phyloP scores from a whole-genome alignment of 2,888 invertebrate genomes.

The Pseudococcus viburni region DNA sequence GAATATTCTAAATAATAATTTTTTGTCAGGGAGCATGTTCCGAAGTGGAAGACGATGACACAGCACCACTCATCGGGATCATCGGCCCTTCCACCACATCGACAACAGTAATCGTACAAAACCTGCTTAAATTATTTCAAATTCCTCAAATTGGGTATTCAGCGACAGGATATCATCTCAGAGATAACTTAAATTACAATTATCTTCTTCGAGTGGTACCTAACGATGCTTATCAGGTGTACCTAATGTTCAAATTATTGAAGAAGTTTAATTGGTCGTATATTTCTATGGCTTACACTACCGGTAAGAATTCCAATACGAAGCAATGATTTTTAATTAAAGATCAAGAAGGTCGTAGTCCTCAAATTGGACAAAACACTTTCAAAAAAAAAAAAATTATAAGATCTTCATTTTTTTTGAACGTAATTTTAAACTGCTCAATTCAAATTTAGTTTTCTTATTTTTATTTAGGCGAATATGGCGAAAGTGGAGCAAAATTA shows the following conservation, averaged over 20 bases:
- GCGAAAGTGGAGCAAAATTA: conserved; percentile 82
- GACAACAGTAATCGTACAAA: conserved; percentile 82
- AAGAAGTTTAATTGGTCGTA: conserved; percentile 83
- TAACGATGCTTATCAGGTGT: conserved; percentile 83
- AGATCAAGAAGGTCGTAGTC: neutral
- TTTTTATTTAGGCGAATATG: conserved; percentile 79
- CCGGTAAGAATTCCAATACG: conserved; percentile 74
- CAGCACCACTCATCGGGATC: conserved; percentile 71
- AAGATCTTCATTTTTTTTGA: neutral
- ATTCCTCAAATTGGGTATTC: conserved; percentile 83
- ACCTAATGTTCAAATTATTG: conserved; percentile 80
- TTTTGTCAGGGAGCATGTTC: neutral
- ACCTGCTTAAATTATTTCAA: conserved; percentile 79
- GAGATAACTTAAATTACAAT: conserved; percentile 82
- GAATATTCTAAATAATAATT: too few species aligned
- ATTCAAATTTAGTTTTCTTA: too few species aligned
- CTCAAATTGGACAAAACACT: too few species aligned
- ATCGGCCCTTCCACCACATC: conserved; percentile 83
- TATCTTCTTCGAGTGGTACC: conserved; percentile 86
- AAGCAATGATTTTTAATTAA: neutral
- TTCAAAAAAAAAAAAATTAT: too few species aligned
- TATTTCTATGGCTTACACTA: conserved; percentile 82
- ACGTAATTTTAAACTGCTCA: neutral
- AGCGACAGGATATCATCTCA: conserved; percentile 82
- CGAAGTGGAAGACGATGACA: neutral